Evolutionary conservation across 2,888 invertebrate genomes (phyloP).

Genomic region (Watsonalla binaria): DNA sequence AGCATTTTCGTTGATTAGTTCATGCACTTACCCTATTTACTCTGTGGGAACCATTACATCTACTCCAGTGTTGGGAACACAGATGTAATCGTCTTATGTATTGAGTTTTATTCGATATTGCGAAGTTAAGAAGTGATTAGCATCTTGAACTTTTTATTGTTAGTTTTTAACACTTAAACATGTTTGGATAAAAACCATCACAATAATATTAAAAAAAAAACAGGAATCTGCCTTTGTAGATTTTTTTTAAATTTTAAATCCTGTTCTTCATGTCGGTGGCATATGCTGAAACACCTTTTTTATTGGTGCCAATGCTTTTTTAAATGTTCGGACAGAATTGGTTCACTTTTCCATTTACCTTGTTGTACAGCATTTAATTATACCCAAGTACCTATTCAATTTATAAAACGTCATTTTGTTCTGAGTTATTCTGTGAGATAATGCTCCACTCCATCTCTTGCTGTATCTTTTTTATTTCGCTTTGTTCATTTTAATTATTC

Average conservation of each 20-base stretch:
- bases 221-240: background rate
- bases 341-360: background rate
- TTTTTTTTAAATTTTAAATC: background rate
- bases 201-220: background rate
- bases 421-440: too few relatives aligned
- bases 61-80: background rate
- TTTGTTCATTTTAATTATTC: too few relatives aligned
- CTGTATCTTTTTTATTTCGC: too few relatives aligned
- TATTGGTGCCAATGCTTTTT: background rate
- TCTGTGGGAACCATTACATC: background rate
- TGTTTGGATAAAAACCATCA: too few relatives aligned
- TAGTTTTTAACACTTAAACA: too few relatives aligned
- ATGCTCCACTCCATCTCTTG: too few relatives aligned
- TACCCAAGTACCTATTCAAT: too few relatives aligned
- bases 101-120: too few relatives aligned
- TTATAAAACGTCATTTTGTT: too few relatives aligned
- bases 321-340: background rate
- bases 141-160: too few relatives aligned
- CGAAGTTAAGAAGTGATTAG: too few relatives aligned
- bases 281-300: background rate
- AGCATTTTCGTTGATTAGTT: conserved; percentile 8
- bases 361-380: too few relatives aligned
- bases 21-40: conserved; percentile 1
- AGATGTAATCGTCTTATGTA: background rate
- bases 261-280: background rate